Base-by-base conservation (phyloP, 2,888 invertebrate species). In the Agriotes lineatus region DNA sequence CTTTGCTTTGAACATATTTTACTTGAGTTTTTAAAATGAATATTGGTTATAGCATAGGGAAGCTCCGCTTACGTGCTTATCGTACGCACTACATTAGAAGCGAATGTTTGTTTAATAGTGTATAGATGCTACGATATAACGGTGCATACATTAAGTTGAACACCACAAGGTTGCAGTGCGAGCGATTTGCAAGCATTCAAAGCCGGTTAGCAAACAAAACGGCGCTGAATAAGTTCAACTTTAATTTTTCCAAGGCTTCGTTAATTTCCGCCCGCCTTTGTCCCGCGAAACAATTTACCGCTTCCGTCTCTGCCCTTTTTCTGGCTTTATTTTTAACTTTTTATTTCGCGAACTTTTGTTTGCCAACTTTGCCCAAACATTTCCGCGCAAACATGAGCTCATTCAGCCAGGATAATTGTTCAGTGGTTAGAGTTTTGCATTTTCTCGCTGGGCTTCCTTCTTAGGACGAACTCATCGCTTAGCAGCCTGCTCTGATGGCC, bases 351-450 rank as follows among this genome's bases (percentile, higher is more conserved):
- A 56, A 64, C 63, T 45, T 57, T 64, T 64, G 56, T 64, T 56
- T 64, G 35, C 33, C 57, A 64, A 56, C 63, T 64, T 64, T 63
- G 30, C 39, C 57, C 56, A 64, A 64, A 64, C 63, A 64, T 64
- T 64, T 56, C 56, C 44, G 30, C 35, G 54, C 57, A 64, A 64
- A 64, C 56, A 64, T 64, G 56, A 44, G 57, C 45, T 42, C 44
- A 57, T 64, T 64, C 63, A 64, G 30, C 20, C 44, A 45, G 33
- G 10, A 64, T 64, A 64, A 64, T 64, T 64, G 45, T 56, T 64
- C 56, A 45, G 16, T 56, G 56, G 52, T 44, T 64, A 35, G 52
- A 56, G 56, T 64, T 56, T 64, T 64, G 33, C 62, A 64, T 56
- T 56, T 63, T 56, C 44, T 44, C 37, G 60, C 48, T 56, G 61